These are phyloP conservation scores for Arion vulgaris DNA, from an alignment of 1,140 invertebrate genomes.

Conservation along the genomic window DNA sequence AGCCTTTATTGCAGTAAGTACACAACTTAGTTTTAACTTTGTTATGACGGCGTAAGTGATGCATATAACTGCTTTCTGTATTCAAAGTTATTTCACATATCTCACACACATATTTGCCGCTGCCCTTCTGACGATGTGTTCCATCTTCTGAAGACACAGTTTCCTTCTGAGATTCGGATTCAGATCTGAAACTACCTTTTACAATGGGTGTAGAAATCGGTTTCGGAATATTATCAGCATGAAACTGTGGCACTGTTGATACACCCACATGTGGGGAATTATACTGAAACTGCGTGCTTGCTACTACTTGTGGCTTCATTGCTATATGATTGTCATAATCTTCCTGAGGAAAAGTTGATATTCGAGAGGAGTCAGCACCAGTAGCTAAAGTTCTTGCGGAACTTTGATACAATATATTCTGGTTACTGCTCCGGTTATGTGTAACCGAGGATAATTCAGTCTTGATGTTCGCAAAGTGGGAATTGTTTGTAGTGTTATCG, in stretches of 20 bases:
- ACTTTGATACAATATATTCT: not conserved
- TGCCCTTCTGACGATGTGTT: not conserved
- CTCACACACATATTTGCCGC: not conserved
- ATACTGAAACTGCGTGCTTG: not conserved
- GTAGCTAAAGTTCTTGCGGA: not conserved
- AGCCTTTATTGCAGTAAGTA: constrained; percentile 17
- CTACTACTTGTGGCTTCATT: not conserved
- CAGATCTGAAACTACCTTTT: not conserved
- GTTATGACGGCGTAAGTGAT: constrained; percentile 26
- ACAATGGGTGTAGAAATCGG: not conserved
- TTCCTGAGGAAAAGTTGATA: not conserved
- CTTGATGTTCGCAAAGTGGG: not conserved
- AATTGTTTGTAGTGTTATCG: not conserved
- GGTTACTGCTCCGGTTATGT: not conserved
- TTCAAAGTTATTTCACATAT: not conserved
- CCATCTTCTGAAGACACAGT: not conserved
- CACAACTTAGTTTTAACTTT: constrained; percentile 27
- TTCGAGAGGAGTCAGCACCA: not conserved
- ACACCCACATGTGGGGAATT: not conserved
- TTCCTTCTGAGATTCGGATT: not conserved
- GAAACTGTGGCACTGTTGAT: constrained; percentile 1
- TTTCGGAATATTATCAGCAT: not conserved
- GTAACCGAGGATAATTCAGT: not conserved
- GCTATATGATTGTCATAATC: not conserved
- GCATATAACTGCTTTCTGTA: not conserved